A percentile compares a stretch with the other conserved stretches of the same genome.
phyloP scores from a whole-genome alignment of 2,113 vertebrate genomes.

The Chionis minor region DNA sequence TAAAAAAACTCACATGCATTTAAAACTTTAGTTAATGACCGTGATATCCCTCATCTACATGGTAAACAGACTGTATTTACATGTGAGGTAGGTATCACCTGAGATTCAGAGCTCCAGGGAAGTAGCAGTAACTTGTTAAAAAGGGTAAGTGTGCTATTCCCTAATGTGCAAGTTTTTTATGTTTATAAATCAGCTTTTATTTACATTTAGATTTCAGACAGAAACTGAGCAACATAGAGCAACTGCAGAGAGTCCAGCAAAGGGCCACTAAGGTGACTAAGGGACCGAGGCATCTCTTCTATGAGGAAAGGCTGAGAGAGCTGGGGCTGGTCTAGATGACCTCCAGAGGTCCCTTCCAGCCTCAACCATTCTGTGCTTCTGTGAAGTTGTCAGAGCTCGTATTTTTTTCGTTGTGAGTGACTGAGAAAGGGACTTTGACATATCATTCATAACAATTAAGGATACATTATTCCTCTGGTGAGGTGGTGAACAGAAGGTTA shows the following conservation, averaged over 20 bases:
- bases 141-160: not conserved
- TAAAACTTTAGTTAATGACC: not conserved
- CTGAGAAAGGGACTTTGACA: not conserved
- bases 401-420: not conserved
- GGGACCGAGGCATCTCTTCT: not conserved
- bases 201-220: not conserved
- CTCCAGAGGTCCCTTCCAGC: not conserved
- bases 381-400: not conserved
- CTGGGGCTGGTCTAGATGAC: not conserved
- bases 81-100: not conserved
- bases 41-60: not conserved
- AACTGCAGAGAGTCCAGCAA: not conserved
- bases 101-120: slow-evolving; percentile 5
- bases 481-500: not conserved
- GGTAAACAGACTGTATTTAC: not conserved
- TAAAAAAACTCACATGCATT: not conserved
- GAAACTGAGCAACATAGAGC: not conserved
- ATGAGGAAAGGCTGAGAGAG: not conserved
- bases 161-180: not conserved
- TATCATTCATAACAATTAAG: not conserved
- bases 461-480: not conserved
- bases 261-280: not conserved
- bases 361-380: not conserved
- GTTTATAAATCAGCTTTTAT: not conserved
- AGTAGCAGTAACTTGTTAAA: not conserved